Base-by-base conservation (phyloP, 2,797 vertebrate genomes). In the Otus scops region DNA sequence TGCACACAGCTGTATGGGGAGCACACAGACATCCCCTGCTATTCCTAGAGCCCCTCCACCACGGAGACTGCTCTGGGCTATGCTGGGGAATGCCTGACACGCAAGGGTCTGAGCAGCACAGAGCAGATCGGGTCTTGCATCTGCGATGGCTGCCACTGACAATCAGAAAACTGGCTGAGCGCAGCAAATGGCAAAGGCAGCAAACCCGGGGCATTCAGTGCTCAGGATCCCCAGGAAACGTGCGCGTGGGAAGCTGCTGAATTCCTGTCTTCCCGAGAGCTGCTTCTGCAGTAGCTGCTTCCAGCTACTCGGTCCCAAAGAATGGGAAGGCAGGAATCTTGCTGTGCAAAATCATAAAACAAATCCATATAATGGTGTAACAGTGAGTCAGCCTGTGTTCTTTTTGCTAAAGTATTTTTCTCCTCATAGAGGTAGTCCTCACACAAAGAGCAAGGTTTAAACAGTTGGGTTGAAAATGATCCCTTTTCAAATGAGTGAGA, bases 1-100 rank as follows among this genome's bases (percentile, higher is more conserved):
- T 6, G 14, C 16, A 2, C 26, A 7, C 0, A 2, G 24, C 68
- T 3, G 3, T 3, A 1, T 2, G 12, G 38, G 61, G 30, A 45
- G 77, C 61, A 26, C 15, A 4, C 20, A 6, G n/a, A 9, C n/a
- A 28, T 2, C 6, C 24, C 69, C 32, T 3, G 22, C 43, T 11
- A 0, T 7, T 70, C 53, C 57, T 15, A 36, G 45, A 64, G 71
- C 47, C 30, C 4, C 36, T 45, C 14, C 20, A 26, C 36, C 8
- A 0, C 41, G 1, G 17, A 47, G 8, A 2, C 36, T 18, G 23
- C n/a, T 32, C 43, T 8, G 30, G 30, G 28, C 16, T 13, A 1
- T 8, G 26, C 60, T 13, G 56, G 56, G 28, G n/a, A 71, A 7
- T 1, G 7, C 39, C 43, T 43, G 48, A 14, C 24, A 48, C 1